Evolutionary conservation across 2,113 vertebrate genomes (phyloP).

Genomic region (Catharus minimus): DNA sequence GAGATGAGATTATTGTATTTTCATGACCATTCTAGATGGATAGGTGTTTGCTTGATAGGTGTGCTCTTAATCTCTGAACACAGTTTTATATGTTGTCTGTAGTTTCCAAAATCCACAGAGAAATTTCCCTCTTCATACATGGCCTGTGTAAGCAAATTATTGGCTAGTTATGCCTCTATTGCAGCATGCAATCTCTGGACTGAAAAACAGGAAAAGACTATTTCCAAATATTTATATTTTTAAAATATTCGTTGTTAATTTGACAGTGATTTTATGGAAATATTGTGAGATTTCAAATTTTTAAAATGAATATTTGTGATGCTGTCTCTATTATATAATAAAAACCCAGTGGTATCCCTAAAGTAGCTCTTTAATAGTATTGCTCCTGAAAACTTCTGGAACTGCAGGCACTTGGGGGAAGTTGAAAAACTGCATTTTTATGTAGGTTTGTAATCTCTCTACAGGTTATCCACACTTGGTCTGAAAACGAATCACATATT

Average conservation of each 20-base stretch:
- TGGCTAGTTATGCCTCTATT: not conserved
- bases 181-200: not conserved
- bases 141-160: not conserved
- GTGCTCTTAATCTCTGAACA: not conserved
- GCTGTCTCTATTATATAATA: not conserved
- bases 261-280: not conserved
- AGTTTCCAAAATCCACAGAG: not conserved
- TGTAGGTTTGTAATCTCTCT: not conserved
- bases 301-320: not conserved
- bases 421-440: not conserved
- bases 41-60: not conserved
- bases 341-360: not conserved
- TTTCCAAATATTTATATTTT: not conserved
- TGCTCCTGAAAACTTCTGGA: not conserved
- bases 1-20: not conserved
- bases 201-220: not conserved
- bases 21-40: fast-evolving
- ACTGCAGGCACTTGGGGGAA: not conserved
- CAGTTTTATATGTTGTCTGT: not conserved
- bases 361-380: not conserved
- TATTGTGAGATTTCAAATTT: not conserved
- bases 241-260: not conserved
- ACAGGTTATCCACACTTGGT: not conserved
- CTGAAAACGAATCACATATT: not conserved
- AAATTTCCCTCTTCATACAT: fast-evolving